Conservation (phyloP, 1,140 invertebrate genomes). For the Drosophila baimaii region DNA sequence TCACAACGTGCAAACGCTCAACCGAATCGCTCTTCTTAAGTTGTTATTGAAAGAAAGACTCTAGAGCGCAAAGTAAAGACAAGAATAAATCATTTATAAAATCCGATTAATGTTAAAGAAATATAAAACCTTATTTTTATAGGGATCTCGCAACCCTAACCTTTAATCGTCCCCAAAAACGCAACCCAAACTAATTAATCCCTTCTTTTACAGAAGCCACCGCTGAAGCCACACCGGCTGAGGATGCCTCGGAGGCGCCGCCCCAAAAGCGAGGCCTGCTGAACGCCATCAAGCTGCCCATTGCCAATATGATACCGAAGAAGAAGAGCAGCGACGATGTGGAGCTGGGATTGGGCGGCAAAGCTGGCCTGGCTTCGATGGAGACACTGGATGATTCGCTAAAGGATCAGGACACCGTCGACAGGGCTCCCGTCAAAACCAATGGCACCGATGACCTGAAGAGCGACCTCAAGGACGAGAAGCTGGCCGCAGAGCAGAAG, state of each 20-base stretch:
- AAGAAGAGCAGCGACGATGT: slow-evolving; percentile 84
- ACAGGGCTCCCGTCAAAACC: slow-evolving; percentile 84
- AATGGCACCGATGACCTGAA: slow-evolving; percentile 88
- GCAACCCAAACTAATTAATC: background rate
- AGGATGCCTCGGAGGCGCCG: slow-evolving; percentile 59
- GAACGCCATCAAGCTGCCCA: slow-evolving; percentile 87
- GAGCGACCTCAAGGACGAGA: slow-evolving; percentile 84
- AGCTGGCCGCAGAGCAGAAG: slow-evolving; percentile 61
- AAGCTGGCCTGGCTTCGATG: slow-evolving; percentile 90
- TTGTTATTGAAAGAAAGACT: too few species aligned
- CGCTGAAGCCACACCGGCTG: slow-evolving; percentile 85
- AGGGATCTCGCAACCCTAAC: too few species aligned
- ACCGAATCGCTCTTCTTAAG: too few species aligned
- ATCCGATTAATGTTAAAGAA: too few species aligned
- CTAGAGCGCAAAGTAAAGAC: too few species aligned
- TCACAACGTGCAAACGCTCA: too few species aligned
- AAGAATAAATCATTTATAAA: too few species aligned
- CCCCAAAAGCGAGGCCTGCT: slow-evolving; percentile 85
- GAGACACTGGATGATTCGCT: slow-evolving; percentile 89
- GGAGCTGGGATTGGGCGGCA: slow-evolving; percentile 85
- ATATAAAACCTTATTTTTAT: too few species aligned
- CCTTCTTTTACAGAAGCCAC: slow-evolving; percentile 64
- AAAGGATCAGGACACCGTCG: slow-evolving; percentile 84
- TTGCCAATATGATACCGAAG: slow-evolving; percentile 87
- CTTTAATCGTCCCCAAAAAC: too few species aligned